Base-by-base conservation (phyloP, 2,888 invertebrate species). In the Epirrita christyi region DNA sequence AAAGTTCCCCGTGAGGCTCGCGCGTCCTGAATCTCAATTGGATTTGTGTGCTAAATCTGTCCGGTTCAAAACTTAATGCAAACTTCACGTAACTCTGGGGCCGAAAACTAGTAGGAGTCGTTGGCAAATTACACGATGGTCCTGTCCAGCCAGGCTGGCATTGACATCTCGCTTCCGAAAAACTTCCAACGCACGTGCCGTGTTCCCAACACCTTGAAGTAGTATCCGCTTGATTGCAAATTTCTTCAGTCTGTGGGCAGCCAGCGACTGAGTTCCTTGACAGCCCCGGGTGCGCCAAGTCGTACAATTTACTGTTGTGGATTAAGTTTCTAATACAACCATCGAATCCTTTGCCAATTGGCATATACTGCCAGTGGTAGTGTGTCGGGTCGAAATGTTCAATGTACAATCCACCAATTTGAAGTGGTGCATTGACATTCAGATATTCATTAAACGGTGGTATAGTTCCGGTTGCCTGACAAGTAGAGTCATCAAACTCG, bases 91-190 rank as follows among this genome's bases (percentile, higher is more conserved):
- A 99, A 67, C 98, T 98, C 83, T 98, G 97, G 0, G 96, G 95
- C 78, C 97, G 96, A 85, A 99, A 98, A 61, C 98, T 98, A 0
- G 98, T 97, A 0, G 98, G 97, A 44, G 96, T 96, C 0, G 98
- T 98, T 48, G 96, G 95, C 42, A 96, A 94, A 72, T 96, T 95
- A 78, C 98, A 98, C 0, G 96, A 95, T 0, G 97, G 96, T 7
- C 99, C 99, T 0, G 97, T 97, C 96, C 96, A 99, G 8, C 99
- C 99, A 0, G 99, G 98, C 70, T 96, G 95, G 77, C 99, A 99
- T 71, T 97, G 96, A 83, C 99, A 99, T 61, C 96, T 94, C 0
- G 97, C 96, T 83, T 97, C 97, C 27, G 95, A 96, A 75, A 97
- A 95, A 75, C 97, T 97, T 7, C 98, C 98, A 10, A 97, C 96